Conservation (phyloP, 2,113 vertebrate genomes). For the Kryptolebias marmoratus region DNA sequence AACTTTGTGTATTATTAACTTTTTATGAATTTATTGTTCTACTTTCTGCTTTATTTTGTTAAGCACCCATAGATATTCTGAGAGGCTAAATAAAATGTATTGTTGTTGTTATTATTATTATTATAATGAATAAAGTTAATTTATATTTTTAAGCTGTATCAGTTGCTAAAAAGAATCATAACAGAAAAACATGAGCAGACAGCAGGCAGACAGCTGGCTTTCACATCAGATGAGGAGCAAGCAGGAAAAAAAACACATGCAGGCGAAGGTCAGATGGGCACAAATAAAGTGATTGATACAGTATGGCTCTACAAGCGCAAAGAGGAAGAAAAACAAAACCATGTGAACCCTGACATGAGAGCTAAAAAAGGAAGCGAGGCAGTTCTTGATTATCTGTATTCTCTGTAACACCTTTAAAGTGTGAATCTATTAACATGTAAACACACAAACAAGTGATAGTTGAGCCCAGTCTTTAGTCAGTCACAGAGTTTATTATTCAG, state of each 20-base stretch:
- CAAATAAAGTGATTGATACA: background rate
- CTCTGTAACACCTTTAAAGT: background rate
- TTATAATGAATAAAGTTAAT: too few relatives aligned
- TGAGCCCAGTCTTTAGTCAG: background rate
- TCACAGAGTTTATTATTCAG: background rate
- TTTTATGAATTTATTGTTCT: too few relatives aligned
- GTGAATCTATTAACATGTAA: slow-evolving; percentile 1
- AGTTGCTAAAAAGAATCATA: too few relatives aligned
- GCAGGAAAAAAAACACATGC: too few relatives aligned
- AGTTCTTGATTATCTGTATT: slow-evolving; percentile 1
- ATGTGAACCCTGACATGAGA: background rate
- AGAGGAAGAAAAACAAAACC: slow-evolving; percentile 11
- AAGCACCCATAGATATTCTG: too few relatives aligned
- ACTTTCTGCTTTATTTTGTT: too few relatives aligned
- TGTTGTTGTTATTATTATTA: too few relatives aligned
- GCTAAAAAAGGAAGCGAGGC: background rate
- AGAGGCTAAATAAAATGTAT: too few relatives aligned
- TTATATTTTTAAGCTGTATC: too few relatives aligned
- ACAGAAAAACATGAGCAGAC: too few relatives aligned
- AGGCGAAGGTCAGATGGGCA: background rate
- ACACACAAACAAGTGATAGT: background rate
- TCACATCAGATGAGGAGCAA: background rate
- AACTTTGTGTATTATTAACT: too few relatives aligned
- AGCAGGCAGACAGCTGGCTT: too few relatives aligned
- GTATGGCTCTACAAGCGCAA: background rate